phyloP scores from a whole-genome alignment of 2,888 invertebrate genomes.

The Neoaliturus tenellus region DNA sequence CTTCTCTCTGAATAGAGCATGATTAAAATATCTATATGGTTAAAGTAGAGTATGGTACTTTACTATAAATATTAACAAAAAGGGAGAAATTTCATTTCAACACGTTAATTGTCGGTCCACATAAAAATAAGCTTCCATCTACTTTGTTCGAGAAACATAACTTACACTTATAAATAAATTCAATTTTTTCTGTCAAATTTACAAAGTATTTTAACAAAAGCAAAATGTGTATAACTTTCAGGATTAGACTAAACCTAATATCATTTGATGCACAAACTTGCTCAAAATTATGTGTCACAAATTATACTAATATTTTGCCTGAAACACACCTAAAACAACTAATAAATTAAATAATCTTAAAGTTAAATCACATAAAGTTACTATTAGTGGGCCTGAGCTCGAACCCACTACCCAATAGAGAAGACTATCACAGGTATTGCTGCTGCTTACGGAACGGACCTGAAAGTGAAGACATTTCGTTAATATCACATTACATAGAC shows the following conservation, averaged over 20 bases:
- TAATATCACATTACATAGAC: not conserved
- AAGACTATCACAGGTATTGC: slow-evolving; percentile 63
- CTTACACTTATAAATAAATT: too few species aligned
- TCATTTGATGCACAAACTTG: not conserved
- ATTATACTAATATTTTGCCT: not conserved
- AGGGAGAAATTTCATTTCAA: too few species aligned
- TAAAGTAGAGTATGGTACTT: too few species aligned
- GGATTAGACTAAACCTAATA: not conserved
- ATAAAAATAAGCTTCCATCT: too few species aligned
- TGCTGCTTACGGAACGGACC: slow-evolving; percentile 60
- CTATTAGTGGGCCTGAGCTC: not conserved
- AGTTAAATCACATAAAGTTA: slow-evolving; percentile 19
- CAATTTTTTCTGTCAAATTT: not conserved
- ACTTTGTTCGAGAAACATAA: too few species aligned
- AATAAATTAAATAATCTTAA: slow-evolving; percentile 14
- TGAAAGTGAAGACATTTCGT: not conserved
- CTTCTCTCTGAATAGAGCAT: too few species aligned
- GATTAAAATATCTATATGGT: too few species aligned
- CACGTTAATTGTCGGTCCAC: too few species aligned
- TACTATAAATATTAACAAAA: too few species aligned
- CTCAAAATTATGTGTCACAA: not conserved
- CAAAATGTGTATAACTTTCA: not conserved
- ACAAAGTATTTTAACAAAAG: not conserved
- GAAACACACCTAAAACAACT: not conserved
- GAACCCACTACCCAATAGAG: not conserved